Evolutionary conservation across 2,888 invertebrate genomes (phyloP).

Genomic region (Imbricaverruca yamaguchii): DNA sequence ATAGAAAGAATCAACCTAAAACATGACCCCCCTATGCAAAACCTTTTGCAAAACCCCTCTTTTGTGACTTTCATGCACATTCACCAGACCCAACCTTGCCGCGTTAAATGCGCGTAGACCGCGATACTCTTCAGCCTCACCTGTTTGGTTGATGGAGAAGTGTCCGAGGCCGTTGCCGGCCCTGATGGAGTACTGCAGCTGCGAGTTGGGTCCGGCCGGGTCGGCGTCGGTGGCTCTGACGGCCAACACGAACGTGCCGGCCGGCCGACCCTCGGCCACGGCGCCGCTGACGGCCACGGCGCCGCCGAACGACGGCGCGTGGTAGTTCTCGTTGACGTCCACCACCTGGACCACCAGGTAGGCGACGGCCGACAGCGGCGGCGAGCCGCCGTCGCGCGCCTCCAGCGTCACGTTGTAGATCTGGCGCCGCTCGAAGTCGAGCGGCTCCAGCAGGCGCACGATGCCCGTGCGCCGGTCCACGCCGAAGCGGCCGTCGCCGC

Average conservation of each 20-base stretch:
- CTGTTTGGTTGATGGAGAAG: slow-evolving; percentile 82
- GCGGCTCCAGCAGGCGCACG: slow-evolving; percentile 62
- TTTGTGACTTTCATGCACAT: too few species aligned
- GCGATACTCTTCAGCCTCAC: slow-evolving; percentile 44
- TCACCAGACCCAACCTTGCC: too few species aligned
- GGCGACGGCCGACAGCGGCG: slow-evolving; percentile 68
- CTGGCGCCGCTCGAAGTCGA: slow-evolving; percentile 85
- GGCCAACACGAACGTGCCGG: slow-evolving; percentile 66
- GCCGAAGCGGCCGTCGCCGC: slow-evolving; percentile 54
- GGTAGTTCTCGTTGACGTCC: slow-evolving; percentile 89
- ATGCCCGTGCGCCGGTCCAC: slow-evolving; percentile 81
- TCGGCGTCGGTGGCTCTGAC: slow-evolving; percentile 74
- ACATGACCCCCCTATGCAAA: too few species aligned
- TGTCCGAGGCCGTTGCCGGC: slow-evolving; percentile 85
- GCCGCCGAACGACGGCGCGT: slow-evolving; percentile 39
- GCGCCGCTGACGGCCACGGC: slow-evolving; percentile 60
- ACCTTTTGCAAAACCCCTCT: too few species aligned
- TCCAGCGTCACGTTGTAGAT: slow-evolving; percentile 78
- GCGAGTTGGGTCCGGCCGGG: slow-evolving; percentile 68
- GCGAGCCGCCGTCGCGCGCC: slow-evolving; percentile 77
- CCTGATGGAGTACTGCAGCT: slow-evolving; percentile 73
- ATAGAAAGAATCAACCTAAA: too few species aligned
- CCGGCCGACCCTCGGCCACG: slow-evolving; percentile 71
- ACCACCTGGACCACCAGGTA: slow-evolving; percentile 59
- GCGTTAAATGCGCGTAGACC: too few species aligned